Conservation (phyloP, 1,140 invertebrate genomes). For the Drosophila murphyi region DNA sequence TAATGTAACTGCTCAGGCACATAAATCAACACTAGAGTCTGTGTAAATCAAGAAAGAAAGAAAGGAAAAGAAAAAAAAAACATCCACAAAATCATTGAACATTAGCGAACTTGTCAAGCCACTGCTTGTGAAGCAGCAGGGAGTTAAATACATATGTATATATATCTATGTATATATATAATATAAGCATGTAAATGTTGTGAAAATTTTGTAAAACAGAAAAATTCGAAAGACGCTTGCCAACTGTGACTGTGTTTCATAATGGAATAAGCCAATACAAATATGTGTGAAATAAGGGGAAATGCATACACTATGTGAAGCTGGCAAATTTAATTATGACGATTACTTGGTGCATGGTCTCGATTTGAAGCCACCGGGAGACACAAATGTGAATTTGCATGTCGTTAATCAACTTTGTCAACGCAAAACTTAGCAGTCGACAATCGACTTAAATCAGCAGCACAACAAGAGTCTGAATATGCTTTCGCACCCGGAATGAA, state of each 20-base stretch:
- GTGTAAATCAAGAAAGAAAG: background rate
- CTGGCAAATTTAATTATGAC: constrained; percentile 40
- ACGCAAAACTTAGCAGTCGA: constrained; percentile 9
- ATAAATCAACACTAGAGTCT: constrained; percentile 33
- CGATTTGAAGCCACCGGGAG: constrained; percentile 38
- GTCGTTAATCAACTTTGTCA: constrained; percentile 52
- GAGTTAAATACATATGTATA: no score
- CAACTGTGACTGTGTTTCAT: background rate
- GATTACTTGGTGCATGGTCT: constrained; percentile 35
- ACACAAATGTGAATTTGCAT: constrained; percentile 24
- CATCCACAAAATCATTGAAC: constrained; percentile 64
- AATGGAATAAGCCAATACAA: constrained; percentile 40
- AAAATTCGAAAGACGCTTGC: background rate
- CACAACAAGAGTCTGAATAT: background rate
- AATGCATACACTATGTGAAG: constrained; percentile 7
- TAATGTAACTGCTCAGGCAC: constrained; percentile 15
- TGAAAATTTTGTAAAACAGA: constrained; percentile 46
- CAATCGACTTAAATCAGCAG: constrained; percentile 21
- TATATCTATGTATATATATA: no score
- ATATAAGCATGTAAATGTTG: constrained; percentile 49
- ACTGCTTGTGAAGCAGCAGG: no score
- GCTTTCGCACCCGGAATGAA: constrained; percentile 3
- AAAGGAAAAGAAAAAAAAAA: constrained; percentile 49
- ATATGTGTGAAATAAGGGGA: constrained; percentile 66
- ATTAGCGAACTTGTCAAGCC: constrained; percentile 24